Evolutionary conservation across 2,113 vertebrate genomes (phyloP).

Genomic region (Ceyx margarethae): DNA sequence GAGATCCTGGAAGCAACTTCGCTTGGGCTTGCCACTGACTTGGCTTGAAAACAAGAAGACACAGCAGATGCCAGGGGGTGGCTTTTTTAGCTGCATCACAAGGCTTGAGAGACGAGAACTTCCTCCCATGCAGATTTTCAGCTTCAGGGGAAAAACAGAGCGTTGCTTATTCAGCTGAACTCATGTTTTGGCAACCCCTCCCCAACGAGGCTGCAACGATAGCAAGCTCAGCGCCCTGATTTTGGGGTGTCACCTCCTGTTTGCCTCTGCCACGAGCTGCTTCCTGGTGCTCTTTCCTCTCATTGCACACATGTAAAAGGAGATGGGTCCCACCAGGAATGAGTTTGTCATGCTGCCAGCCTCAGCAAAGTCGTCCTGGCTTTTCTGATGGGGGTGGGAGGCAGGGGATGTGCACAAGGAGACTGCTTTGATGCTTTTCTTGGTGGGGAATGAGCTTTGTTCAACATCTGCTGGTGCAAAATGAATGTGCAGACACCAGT

Average conservation of each 20-base stretch:
- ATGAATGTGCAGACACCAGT: accelerated
- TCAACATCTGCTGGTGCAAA: not conserved
- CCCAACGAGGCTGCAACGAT: not conserved
- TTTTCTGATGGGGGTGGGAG: not conserved
- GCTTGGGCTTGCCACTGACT: not conserved
- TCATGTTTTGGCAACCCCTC: not conserved
- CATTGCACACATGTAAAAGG: not conserved
- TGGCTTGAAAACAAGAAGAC: not conserved
- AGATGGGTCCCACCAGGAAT: not conserved
- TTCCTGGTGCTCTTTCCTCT: not conserved
- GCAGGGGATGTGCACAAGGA: not conserved
- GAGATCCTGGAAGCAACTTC: not conserved
- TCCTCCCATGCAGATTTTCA: conserved; percentile 16
- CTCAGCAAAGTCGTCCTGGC: not conserved
- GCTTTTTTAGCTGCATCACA: conserved; percentile 5
- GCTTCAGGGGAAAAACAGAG: conserved; percentile 7
- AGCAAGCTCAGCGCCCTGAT: not conserved
- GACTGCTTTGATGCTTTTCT: not conserved
- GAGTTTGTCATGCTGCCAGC: accelerated
- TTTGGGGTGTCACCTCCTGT: not conserved
- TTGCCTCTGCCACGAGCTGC: not conserved
- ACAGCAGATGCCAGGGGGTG: conserved; percentile 46
- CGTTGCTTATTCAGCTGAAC: conserved; percentile 47
- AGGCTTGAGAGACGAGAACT: conserved; percentile 17
- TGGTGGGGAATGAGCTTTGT: accelerated